phyloP scores from a whole-genome alignment of 2,113 vertebrate species.

The Salvelinus fontinalis region DNA sequence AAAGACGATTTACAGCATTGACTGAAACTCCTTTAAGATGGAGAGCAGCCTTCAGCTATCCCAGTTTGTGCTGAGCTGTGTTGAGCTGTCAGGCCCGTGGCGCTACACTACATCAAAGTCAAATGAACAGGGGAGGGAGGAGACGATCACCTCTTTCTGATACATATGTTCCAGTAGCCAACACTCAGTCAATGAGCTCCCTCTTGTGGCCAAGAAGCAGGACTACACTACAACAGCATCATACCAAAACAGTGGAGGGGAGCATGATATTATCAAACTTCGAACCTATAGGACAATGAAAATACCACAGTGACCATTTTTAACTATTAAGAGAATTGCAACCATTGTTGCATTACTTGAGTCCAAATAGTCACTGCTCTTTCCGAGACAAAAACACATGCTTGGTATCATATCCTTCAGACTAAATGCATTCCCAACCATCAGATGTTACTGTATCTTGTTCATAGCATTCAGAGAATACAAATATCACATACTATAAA shows the following conservation, averaged over 20 bases:
- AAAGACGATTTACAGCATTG: background rate
- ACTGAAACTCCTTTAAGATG: conserved; percentile 6
- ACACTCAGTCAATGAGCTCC: conserved; percentile 43
- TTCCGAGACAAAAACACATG: background rate
- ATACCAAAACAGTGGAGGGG: conserved; percentile 24
- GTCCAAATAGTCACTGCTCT: background rate
- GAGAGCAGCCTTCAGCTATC: conserved; percentile 13
- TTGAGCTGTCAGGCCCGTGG: conserved; percentile 21
- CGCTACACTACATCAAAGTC: conserved; percentile 37
- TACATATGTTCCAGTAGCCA: background rate
- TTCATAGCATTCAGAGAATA: background rate
- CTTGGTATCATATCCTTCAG: background rate
- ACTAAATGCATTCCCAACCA: background rate
- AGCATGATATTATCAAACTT: conserved; percentile 57
- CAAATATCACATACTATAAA: conserved; percentile 6
- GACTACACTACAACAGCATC: conserved; percentile 2
- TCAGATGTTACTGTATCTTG: background rate
- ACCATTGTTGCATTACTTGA: background rate
- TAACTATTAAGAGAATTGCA: background rate
- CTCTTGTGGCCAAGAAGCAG: conserved; percentile 67
- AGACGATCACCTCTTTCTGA: conserved; percentile 27
- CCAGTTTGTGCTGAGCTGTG: conserved; percentile 24
- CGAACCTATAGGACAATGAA: background rate
- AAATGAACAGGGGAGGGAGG: conserved; percentile 11
- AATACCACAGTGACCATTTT: background rate